phyloP scores from a whole-genome alignment of 2,888 invertebrate species.

The Amitus sp. region DNA sequence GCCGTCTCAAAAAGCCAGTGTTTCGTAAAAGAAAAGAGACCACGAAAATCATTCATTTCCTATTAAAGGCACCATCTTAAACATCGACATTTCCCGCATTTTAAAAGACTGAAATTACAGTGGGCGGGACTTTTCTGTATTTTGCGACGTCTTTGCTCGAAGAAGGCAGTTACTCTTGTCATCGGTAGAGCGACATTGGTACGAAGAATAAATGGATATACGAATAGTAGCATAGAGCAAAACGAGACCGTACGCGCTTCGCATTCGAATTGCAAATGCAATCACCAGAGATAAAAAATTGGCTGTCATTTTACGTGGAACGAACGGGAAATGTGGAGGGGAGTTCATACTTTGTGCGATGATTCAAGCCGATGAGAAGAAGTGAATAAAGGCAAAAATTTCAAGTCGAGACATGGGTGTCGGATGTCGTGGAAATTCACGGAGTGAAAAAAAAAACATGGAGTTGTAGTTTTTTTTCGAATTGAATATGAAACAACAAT shows the following conservation, averaged over 20 bases:
- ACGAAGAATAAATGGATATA: constrained; percentile 35
- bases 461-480: too few relatives aligned
- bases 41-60: too few relatives aligned
- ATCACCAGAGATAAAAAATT: constrained; percentile 64
- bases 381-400: too few relatives aligned
- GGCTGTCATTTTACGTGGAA: constrained; percentile 61
- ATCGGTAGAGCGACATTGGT: constrained; percentile 30
- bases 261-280: constrained; percentile 64
- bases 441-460: too few relatives aligned
- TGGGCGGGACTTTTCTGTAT: constrained; percentile 21
- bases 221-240: constrained; percentile 25
- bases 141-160: constrained; percentile 32
- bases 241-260: constrained; percentile 41
- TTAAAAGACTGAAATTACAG: constrained; percentile 17
- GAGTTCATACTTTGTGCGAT: constrained; percentile 28
- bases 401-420: too few relatives aligned
- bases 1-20: too few relatives aligned
- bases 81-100: neutral
- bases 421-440: too few relatives aligned
- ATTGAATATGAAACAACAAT: too few relatives aligned
- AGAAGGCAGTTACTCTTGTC: constrained; percentile 37
- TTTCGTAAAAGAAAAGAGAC: too few relatives aligned
- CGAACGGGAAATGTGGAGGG: constrained; percentile 39
- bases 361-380: constrained; percentile 24
- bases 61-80: too few relatives aligned